Evolutionary conservation across 1,140 invertebrate genomes (phyloP), one percentile per base, ranked within the genome.

Genomic region (Teleogryllus occipitalis): DNA sequence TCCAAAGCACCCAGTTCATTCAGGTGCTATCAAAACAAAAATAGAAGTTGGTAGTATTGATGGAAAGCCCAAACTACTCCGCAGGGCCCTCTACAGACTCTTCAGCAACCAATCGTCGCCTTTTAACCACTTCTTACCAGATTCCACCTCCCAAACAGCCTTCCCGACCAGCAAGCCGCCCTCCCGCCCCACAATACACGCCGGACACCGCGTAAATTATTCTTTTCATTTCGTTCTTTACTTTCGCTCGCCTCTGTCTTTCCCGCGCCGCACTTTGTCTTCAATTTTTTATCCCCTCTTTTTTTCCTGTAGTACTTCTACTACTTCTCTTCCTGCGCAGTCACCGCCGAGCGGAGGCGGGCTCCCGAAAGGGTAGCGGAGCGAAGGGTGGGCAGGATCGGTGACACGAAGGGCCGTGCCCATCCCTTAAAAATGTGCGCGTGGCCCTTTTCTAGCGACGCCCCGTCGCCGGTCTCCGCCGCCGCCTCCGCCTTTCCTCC

Each of bases 171-270:
- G 27, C 27, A 39, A 10, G 10, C 54, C 10, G 54, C 1, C 18
- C 54, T 14, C 54, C 54, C 54, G 10, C 54, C 2, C 1, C 10
- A 65, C 54, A 65, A 65, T 65, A 65, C 54, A 18, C 54, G 54
- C 54, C 54, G 54, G 54, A 65, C 54, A 65, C 54, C 54, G 54
- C 54, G 18, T 65, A 65, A 65, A 65, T 65, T 65, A 65, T 65
- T 65, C 54, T 65, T 65, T 65, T 65, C 54, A 65, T 65, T 65
- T 65, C 54, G 54, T 65, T 10, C 54, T 65, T 65, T 65, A 65
- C 54, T 65, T 18, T 65, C 54, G 27, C 54, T 65, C 54, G 10
- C 54, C 54, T 18, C 10, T 65, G 54, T 65, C 54, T 65, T 65
- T 18, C 54, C 54, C 18, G 54, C 54, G 54, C 54, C 54, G 54